Evolutionary conservation across 2,113 vertebrate species (phyloP).

Genomic region (Panthera leo): DNA sequence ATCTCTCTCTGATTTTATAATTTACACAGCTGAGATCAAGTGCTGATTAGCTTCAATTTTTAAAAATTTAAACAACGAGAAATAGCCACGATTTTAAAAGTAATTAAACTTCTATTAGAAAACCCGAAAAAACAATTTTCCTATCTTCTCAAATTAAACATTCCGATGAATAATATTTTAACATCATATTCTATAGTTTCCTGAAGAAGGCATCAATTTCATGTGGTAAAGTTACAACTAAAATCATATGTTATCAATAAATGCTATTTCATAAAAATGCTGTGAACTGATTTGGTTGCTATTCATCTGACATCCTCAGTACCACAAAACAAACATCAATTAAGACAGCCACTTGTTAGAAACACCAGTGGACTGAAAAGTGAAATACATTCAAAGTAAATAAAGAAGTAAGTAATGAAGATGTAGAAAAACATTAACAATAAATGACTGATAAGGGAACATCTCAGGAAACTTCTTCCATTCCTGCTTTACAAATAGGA

Average conservation of each 20-base stretch:
- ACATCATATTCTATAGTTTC: conserved; percentile 5
- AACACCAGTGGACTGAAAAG: conserved; percentile 37
- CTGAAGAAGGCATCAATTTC: conserved; percentile 49
- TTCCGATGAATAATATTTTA: conserved; percentile 43
- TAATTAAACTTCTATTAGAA: conserved; percentile 34
- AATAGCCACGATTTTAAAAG: conserved; percentile 37
- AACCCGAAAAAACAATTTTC: not conserved
- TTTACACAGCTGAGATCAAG: conserved; percentile 32
- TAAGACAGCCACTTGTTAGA: conserved; percentile 55
- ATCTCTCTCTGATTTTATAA: conserved; percentile 30
- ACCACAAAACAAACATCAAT: conserved; percentile 44
- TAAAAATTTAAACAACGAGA: conserved; percentile 28
- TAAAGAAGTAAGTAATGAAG: not conserved
- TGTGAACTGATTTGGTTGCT: conserved; percentile 51
- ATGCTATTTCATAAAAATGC: conserved; percentile 33
- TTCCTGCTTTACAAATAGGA: conserved; percentile 40
- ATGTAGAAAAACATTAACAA: conserved; percentile 33
- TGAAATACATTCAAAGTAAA: conserved; percentile 48
- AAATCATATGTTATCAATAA: conserved; percentile 33
- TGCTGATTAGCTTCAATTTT: conserved; percentile 34
- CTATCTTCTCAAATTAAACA: conserved; percentile 49
- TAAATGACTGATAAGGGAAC: conserved; percentile 13
- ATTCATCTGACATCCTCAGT: conserved; percentile 40
- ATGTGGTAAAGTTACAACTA: conserved; percentile 14
- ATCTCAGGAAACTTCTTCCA: conserved; percentile 11